Evolutionary conservation across 1,140 invertebrate species (phyloP), one percentile per base, ranked within the genome.

Genomic region (Sipha flava): DNA sequence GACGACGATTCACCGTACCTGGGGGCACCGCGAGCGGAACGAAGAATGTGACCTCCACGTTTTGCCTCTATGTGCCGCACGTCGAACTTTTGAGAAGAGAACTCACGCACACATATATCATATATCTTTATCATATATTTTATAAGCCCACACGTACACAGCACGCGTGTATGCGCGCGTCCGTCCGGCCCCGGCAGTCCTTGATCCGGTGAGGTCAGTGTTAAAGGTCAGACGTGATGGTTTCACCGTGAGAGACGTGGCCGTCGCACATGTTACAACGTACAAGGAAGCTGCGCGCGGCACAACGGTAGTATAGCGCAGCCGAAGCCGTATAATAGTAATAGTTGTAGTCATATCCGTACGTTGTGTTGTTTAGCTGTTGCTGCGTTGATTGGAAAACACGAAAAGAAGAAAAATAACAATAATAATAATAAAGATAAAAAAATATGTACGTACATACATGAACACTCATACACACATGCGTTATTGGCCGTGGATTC

Each of bases 11-110:
- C 23, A 26, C 31, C 70, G 70, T 57, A 18, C 47, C 72, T 54
- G 47, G 72, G 72, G 72, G 26, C 72, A 29, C 31, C 72, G 72
- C 72, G 49, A 21, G 68, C 68, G 40, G 72, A 75, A 54, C 72
- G 26, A 75, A 75, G 72, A 75, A 75, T 72, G 62, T 80, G 79
- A 57, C 79, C 79, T 80, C 70, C 52, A 80, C 79, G 66, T 80
- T 80, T 57, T 73, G 79, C 29, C 79, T 66, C 57, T 23, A 64
- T n/a, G 37, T 79, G 79, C 75, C 26, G 72, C 80, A 37, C 45
- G 47, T 49, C 68, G 43, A 52, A 75, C 72, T 75, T 75, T 75
- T 66, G 72, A 75, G 43, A n/a, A 64, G 72, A 57, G 45, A 49
- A 49, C 29, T 31, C 40, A 70, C 66, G 26, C 23, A 34, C 43